phyloP scores from a whole-genome alignment of 2,113 vertebrate genomes.

The Notothenia rossii region DNA sequence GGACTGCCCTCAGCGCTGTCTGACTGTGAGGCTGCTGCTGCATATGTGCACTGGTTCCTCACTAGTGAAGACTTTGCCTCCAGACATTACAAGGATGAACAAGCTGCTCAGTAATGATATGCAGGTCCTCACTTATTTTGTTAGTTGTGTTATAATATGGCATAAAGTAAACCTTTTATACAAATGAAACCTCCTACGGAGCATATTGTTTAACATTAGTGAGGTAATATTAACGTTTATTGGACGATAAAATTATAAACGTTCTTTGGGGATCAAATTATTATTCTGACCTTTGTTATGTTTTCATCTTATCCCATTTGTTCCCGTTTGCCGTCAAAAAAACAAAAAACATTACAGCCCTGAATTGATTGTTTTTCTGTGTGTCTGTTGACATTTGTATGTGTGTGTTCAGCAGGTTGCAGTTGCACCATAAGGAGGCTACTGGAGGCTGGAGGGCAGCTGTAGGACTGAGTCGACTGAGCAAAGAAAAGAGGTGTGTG shows the following conservation, averaged over 20 bases:
- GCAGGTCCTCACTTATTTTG: background rate
- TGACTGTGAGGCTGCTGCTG: slow-evolving; percentile 13
- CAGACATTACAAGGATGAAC: background rate
- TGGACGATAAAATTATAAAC: too few relatives aligned
- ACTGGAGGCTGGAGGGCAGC: slow-evolving; percentile 43
- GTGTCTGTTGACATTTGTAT: slow-evolving; percentile 17
- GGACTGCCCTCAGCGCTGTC: slow-evolving; percentile 24
- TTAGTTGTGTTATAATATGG: background rate
- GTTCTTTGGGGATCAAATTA: background rate
- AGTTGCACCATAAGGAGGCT: slow-evolving; percentile 16
- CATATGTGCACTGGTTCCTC: background rate
- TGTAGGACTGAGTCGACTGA: slow-evolving; percentile 14
- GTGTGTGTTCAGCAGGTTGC: slow-evolving; percentile 13
- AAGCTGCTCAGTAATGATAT: background rate
- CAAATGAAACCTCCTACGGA: background rate
- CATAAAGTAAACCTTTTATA: background rate
- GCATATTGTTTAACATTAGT: background rate
- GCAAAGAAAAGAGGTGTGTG: slow-evolving; percentile 29
- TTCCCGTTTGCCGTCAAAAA: background rate
- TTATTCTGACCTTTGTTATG: background rate
- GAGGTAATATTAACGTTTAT: background rate
- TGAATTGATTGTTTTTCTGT: background rate
- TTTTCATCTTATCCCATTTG: background rate
- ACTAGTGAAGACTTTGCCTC: background rate
- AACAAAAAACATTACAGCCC: too few relatives aligned